Percentiles rank a stretch among this genome's conserved stretches.
Conservation (phyloP, 2,113 vertebrate genomes). For the Herpailurus yagouaroundi region DNA sequence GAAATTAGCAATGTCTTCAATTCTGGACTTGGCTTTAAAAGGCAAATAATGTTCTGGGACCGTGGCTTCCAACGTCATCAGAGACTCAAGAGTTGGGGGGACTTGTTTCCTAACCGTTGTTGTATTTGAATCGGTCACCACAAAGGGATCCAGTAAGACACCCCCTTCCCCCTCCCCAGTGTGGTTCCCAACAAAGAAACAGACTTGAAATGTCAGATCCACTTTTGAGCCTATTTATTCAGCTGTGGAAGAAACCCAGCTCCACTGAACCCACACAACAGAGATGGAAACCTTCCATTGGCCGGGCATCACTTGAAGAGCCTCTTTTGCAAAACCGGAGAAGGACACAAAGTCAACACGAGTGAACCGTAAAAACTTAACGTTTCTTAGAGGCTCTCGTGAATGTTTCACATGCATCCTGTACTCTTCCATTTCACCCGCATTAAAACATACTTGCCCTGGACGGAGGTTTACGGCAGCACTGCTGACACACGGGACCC, state of each 20-base stretch:
- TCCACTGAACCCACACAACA: background rate
- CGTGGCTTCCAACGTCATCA: background rate
- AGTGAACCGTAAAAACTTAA: background rate
- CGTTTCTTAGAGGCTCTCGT: background rate
- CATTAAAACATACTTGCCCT: background rate
- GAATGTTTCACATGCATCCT: fast-evolving
- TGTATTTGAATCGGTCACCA: background rate
- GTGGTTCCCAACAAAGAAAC: background rate
- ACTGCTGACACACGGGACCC: fast-evolving
- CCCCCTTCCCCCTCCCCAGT: fast-evolving
- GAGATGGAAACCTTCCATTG: background rate
- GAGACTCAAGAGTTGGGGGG: background rate
- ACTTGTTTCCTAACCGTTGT: background rate
- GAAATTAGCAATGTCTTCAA: background rate
- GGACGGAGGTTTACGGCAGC: background rate
- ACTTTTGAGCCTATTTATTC: background rate
- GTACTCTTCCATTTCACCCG: fast-evolving
- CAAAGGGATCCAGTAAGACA: background rate
- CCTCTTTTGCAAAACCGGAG: background rate
- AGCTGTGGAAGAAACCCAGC: background rate
- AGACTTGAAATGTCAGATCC: background rate
- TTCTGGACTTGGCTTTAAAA: background rate
- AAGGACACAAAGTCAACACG: background rate
- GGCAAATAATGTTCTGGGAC: background rate
- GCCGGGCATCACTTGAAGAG: background rate